Conservation (phyloP, 30 jellyfish, hydroid and myxozoan genomes). For the Aurelia sp. region DNA sequence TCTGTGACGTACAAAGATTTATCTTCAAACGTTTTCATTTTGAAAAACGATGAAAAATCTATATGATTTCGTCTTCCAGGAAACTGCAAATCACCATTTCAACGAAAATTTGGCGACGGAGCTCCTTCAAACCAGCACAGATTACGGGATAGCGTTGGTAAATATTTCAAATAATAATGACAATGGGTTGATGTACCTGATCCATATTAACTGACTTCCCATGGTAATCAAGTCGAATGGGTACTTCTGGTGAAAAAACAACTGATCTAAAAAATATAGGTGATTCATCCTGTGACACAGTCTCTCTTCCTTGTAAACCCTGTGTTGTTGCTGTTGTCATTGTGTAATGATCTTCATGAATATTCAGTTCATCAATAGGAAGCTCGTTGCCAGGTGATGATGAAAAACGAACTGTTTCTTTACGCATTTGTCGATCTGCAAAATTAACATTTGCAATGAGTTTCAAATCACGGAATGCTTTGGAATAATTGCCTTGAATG, state of each 20-base stretch:
- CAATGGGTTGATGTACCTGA: slow-evolving; percentile 57
- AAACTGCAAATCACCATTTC: no score
- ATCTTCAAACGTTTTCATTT: no score
- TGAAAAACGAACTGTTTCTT: slow-evolving; percentile 43
- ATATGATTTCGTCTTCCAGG: no score
- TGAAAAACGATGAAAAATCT: no score
- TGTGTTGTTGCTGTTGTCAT: slow-evolving; percentile 3
- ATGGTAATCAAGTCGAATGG: slow-evolving; percentile 96
- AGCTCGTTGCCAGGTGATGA: slow-evolving; percentile 69
- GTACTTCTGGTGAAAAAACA: slow-evolving; percentile 97
- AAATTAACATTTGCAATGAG: background rate
- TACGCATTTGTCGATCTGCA: slow-evolving; percentile 20
- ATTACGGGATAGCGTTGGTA: background rate
- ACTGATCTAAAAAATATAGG: slow-evolving; percentile 84
- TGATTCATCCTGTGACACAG: slow-evolving; percentile 42
- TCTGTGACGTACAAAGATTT: no score
- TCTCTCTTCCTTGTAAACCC: slow-evolving; percentile 10
- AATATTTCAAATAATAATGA: no score
- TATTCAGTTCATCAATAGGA: slow-evolving; percentile 17
- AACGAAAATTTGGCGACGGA: background rate
- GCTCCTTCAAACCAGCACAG: background rate
- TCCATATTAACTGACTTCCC: slow-evolving; percentile 91
- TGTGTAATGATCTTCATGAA: slow-evolving; percentile 60
- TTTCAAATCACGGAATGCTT: no score
- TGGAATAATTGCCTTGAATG: no score